Conservation (phyloP, 2,113 vertebrate species). For the Colistium nudipinnis region DNA sequence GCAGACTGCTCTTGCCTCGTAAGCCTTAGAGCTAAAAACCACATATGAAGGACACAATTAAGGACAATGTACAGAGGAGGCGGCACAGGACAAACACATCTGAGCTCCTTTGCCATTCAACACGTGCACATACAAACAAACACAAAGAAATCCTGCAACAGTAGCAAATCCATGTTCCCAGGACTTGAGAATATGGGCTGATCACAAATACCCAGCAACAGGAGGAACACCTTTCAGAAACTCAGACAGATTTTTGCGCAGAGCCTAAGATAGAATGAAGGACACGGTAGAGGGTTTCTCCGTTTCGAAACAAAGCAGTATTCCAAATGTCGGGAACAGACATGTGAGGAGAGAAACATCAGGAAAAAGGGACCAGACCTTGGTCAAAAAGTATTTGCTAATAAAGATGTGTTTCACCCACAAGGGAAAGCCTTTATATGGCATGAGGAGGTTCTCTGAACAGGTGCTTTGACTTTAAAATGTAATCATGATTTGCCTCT, state of each 20-base stretch:
- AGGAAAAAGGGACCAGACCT: conserved; percentile 35
- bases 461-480: not conserved
- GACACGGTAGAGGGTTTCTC: not conserved
- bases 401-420: conserved; percentile 1
- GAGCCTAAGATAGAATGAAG: conserved; percentile 18
- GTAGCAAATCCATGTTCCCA: not conserved
- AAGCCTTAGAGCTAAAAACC: conserved; percentile 93
- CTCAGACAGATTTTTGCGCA: conserved; percentile 42
- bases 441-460: not conserved
- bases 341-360: conserved; percentile 50
- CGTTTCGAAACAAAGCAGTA: conserved; percentile 3
- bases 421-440: not conserved
- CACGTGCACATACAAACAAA: conserved; percentile 19
- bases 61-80: conserved; percentile 54
- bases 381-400: conserved; percentile 52
- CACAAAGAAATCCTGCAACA: conserved; percentile 1
- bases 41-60: conserved; percentile 79
- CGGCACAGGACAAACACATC: conserved; percentile 54
- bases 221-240: conserved; percentile 17
- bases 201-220: conserved; percentile 24
- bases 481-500: not conserved
- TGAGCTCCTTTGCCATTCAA: conserved; percentile 38
- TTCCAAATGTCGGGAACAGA: conserved; percentile 1
- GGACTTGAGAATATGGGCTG: not conserved
- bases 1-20: conserved; percentile 98